A percentile compares a stretch with the other conserved stretches of the same genome.
These are phyloP conservation scores for Drosophila ohnishii DNA, from an alignment of 1,140 invertebrate species.

Conservation along the genomic window DNA sequence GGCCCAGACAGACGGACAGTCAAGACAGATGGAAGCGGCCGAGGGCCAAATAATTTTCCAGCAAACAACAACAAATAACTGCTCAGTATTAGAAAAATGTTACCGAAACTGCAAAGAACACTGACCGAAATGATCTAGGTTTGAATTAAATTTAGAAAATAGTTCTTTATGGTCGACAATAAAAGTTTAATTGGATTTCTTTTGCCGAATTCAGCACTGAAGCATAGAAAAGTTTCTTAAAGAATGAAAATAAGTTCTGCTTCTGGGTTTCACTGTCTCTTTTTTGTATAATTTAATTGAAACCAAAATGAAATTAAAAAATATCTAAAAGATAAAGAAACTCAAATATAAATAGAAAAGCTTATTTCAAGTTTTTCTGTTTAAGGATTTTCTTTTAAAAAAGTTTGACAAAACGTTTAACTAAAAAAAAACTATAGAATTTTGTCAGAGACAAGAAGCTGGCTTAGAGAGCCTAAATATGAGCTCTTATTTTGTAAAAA, in stretches of 20 bases:
- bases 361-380: no score
- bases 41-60: slow-evolving; percentile 67
- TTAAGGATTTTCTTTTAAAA: no score
- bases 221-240: background rate
- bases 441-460: background rate
- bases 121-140: slow-evolving; percentile 10
- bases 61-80: slow-evolving; percentile 38
- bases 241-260: slow-evolving; percentile 12
- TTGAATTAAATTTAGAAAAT: background rate
- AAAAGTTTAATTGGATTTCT: slow-evolving; percentile 6
- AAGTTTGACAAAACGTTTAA: no score
- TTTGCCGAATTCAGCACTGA: slow-evolving; percentile 4
- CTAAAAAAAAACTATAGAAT: no score
- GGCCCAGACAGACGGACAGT: background rate
- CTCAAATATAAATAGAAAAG: no score
- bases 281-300: background rate
- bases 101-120: slow-evolving; percentile 24
- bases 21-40: slow-evolving; percentile 28
- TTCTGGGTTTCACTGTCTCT: slow-evolving; percentile 18
- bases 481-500: background rate
- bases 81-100: slow-evolving; percentile 68
- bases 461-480: no score
- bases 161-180: background rate
- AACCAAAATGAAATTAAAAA: background rate
- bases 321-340: no score